A percentile compares a stretch with the other conserved stretches of the same genome.
Conservation (phyloP, 2,888 invertebrate genomes). For the Diarsia dahlii region DNA sequence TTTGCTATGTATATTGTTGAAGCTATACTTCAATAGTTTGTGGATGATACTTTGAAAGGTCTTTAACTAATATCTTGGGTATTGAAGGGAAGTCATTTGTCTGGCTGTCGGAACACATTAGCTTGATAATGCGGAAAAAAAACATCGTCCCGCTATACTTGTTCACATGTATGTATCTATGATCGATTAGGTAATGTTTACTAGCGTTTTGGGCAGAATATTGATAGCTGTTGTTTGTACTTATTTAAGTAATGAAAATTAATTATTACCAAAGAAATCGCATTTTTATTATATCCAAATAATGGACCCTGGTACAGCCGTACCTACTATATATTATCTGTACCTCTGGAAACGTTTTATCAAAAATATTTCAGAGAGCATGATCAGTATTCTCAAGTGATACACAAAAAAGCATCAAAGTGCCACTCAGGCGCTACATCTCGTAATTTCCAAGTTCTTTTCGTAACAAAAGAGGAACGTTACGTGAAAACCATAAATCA, state of each 20-base stretch:
- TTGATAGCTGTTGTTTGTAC: neutral
- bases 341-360: neutral
- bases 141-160: constrained; percentile 37
- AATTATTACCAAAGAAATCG: neutral
- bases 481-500: constrained; percentile 64
- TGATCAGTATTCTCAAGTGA: constrained; percentile 32
- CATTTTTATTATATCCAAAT: neutral
- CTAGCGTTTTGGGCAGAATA: neutral
- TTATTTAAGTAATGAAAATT: neutral
- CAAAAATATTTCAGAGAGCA: constrained; percentile 26
- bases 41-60: constrained; percentile 59
- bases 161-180: constrained; percentile 11
- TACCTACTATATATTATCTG: neutral
- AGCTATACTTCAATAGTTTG: constrained; percentile 25
- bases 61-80: constrained; percentile 62
- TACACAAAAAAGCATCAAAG: constrained; percentile 53
- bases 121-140: constrained; percentile 53
- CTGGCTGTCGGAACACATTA: constrained; percentile 70
- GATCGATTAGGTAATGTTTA: constrained; percentile 11
- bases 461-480: constrained; percentile 58
- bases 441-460: constrained; percentile 59
- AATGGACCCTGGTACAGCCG: neutral
- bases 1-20: neutral
- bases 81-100: constrained; percentile 66
- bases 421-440: constrained; percentile 51